Base-by-base conservation (phyloP, 2,888 invertebrate species). In the Catotricha subobsoleta region DNA sequence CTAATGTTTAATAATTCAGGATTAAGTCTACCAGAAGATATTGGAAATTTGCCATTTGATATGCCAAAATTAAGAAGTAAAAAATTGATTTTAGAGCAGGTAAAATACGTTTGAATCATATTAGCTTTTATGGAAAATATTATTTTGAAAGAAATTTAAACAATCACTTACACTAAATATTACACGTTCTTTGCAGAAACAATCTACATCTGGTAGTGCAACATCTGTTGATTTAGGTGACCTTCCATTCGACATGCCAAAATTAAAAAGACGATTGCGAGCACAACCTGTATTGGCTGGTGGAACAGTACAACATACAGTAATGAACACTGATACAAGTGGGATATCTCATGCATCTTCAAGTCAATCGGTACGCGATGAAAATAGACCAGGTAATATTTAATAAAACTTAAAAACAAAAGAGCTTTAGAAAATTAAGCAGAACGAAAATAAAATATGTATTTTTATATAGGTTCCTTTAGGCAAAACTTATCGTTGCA, bases 181-280 rank as follows among this genome's bases (percentile, higher is more conserved):
- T 29, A 9, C n/a, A 12, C 21, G 13, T 36, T 41, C 33, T 40
- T 36, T 27, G 3, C 37, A 62, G 59, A 61, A 60, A 20, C 56
- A 58, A 9, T 80, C 80, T 41, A 81, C 81, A 48, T 76, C 75
- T 6, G 73, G 76, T 29, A 76, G 76, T 52, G 74, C 75, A 31
- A 76, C 76, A 8, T 77, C 76, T 12, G 80, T 83, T 33, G 86
- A 87, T 56, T 65, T 86, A 40, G 69, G 80, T 47, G 76, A 87
- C 57, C 67, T 88, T 55, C 88, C 88, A 43, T 88, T 88, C 58
- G 87, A 88, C 58, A 88, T 88, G 88, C 88, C 88, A 23, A 88
- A 88, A 62, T 64, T 88, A 43, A 69, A 83, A 46, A 67, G 86
- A 40, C 74, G 83, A 47, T 62, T 84, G 51, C 71, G 83, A 48